Conservation (phyloP, 2,797 vertebrate species). For the Tenualosa thibaudeaui region DNA sequence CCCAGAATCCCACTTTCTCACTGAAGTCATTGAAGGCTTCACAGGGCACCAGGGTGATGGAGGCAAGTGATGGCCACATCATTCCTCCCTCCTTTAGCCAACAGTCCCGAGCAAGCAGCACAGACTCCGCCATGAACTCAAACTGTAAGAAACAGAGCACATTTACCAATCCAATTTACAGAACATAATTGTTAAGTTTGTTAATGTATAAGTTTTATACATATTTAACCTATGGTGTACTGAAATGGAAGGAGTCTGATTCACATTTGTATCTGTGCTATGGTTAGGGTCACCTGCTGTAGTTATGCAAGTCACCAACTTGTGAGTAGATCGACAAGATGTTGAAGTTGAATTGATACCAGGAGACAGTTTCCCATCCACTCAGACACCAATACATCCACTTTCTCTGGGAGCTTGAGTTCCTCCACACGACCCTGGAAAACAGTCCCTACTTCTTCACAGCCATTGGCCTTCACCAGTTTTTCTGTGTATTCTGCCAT, state of each 20-base stretch:
- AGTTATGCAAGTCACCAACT: neutral
- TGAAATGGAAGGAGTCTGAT: neutral
- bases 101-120: constrained; percentile 69
- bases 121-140: constrained; percentile 86
- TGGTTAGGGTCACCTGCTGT: neutral
- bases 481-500: constrained; percentile 72
- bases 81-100: constrained; percentile 76
- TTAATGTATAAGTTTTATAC: too few species aligned
- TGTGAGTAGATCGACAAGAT: neutral
- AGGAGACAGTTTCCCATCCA: constrained; percentile 85
- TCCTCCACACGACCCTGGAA: constrained; percentile 79
- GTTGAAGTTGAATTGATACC: constrained; percentile 60
- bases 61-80: constrained; percentile 80
- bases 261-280: neutral
- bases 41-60: constrained; percentile 77
- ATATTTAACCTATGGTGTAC: neutral
- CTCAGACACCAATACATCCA: constrained; percentile 77
- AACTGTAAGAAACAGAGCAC: constrained; percentile 63
- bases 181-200: neutral
- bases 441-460: constrained; percentile 71
- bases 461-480: constrained; percentile 73
- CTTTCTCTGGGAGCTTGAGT: constrained; percentile 73
- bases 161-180: neutral
- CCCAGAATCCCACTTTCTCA: constrained; percentile 81
- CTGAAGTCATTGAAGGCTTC: constrained; percentile 73